phyloP scores from a whole-genome alignment of 2,113 vertebrate genomes.

The Gymnocephalus cernua region DNA sequence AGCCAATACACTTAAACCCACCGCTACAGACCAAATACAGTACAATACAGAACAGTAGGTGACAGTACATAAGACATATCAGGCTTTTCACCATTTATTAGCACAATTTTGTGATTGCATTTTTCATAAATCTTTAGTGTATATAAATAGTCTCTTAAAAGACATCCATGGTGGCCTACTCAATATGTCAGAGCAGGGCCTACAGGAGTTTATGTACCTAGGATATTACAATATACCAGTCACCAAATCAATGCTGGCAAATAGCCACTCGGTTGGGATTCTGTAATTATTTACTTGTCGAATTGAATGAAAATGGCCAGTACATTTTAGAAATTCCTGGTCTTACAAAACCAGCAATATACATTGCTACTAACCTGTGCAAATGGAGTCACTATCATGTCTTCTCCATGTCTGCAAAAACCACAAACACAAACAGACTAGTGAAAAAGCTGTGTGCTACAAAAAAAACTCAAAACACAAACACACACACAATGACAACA shows the following conservation, averaged over 20 bases:
- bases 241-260: not conserved
- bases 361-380: slow-evolving; percentile 88
- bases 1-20: not conserved
- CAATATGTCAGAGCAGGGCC: not conserved
- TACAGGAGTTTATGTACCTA: not conserved
- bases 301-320: no score
- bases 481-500: slow-evolving; percentile 42
- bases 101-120: not conserved
- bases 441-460: slow-evolving; percentile 25
- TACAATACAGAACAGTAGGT: not conserved
- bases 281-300: not conserved
- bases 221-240: not conserved
- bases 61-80: not conserved
- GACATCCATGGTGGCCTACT: not conserved
- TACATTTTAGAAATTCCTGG: not conserved
- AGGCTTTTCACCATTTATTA: not conserved
- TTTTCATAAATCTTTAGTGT: not conserved
- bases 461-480: not conserved
- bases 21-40: not conserved
- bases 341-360: not conserved
- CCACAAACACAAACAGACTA: slow-evolving; percentile 36
- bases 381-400: slow-evolving; percentile 97
- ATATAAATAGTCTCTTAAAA: not conserved
- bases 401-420: slow-evolving; percentile 91
- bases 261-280: not conserved